Conservation (phyloP, 1,140 invertebrate genomes). For the Psix sp. region DNA sequence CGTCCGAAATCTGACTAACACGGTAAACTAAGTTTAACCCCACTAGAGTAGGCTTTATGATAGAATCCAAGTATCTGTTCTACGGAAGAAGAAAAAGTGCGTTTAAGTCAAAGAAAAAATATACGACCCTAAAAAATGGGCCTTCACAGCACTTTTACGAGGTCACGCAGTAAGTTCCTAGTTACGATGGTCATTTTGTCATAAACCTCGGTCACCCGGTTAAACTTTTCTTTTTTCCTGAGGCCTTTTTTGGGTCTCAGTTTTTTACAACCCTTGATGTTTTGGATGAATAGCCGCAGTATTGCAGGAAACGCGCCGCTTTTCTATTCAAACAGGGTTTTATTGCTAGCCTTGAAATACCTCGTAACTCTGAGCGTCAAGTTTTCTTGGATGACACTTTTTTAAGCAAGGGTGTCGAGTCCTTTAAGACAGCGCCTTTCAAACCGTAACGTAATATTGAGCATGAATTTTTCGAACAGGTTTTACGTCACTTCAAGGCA, state of each 20-base stretch:
- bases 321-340: slow-evolving; percentile 65
- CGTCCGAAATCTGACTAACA: slow-evolving; percentile 69
- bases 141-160: slow-evolving; percentile 68
- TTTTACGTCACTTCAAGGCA: slow-evolving; percentile 28
- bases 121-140: slow-evolving; percentile 63
- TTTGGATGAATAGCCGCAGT: slow-evolving; percentile 67
- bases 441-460: slow-evolving; percentile 22
- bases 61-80: slow-evolving; percentile 66
- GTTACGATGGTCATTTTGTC: slow-evolving; percentile 53
- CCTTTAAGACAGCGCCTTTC: slow-evolving; percentile 45
- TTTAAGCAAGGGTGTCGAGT: slow-evolving; percentile 63
- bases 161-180: slow-evolving; percentile 59
- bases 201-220: slow-evolving; percentile 71
- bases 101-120: slow-evolving; percentile 54
- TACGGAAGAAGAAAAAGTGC: slow-evolving; percentile 53
- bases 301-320: slow-evolving; percentile 71
- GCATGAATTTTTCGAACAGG: slow-evolving; percentile 45
- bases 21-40: slow-evolving; percentile 66
- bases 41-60: slow-evolving; percentile 53
- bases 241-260: slow-evolving; percentile 58
- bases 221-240: slow-evolving; percentile 58
- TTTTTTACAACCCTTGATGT: slow-evolving; percentile 73
- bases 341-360: slow-evolving; percentile 70
- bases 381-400: slow-evolving; percentile 60
- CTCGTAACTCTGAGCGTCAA: slow-evolving; percentile 63